phyloP scores from a whole-genome alignment of 2,888 invertebrate genomes.

The Macropis europaea region DNA sequence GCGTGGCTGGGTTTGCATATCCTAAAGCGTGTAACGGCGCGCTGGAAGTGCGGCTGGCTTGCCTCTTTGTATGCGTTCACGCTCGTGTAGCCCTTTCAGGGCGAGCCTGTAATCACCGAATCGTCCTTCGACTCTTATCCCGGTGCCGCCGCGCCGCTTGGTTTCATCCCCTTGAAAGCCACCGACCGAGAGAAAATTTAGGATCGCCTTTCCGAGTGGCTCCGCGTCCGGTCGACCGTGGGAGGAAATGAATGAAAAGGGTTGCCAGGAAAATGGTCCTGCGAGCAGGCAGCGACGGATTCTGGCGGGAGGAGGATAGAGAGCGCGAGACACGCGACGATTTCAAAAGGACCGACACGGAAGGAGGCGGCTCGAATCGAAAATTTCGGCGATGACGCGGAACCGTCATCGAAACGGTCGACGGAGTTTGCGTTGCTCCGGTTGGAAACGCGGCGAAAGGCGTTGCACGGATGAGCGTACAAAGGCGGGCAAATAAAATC shows the following conservation, averaged over 20 bases:
- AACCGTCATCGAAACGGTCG: no score
- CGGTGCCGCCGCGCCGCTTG: not conserved
- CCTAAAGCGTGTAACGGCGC: constrained; percentile 9
- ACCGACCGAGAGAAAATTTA: constrained; percentile 49
- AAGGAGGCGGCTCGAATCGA: no score
- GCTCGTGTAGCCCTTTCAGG: constrained; percentile 40
- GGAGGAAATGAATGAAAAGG: constrained; percentile 49
- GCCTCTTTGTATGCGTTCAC: constrained; percentile 38
- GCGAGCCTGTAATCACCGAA: constrained; percentile 39
- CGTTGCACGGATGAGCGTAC: constrained; percentile 27
- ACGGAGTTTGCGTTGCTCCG: not conserved
- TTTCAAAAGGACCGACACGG: no score
- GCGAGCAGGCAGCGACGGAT: no score
- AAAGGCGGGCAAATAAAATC: constrained; percentile 46
- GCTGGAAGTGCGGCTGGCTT: constrained; percentile 17
- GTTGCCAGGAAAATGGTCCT: not conserved
- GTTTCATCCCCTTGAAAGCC: constrained; percentile 15
- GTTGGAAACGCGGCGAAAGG: not conserved
- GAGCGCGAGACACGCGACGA: constrained; percentile 3
- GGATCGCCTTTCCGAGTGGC: constrained; percentile 47
- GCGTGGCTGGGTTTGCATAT: constrained; percentile 11
- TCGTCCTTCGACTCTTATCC: constrained; percentile 27
- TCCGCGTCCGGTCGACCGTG: constrained; percentile 27
- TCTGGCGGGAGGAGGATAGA: no score
- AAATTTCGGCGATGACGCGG: no score